These are phyloP conservation scores for Asobara japonica DNA, from an alignment of 1,140 invertebrate genomes.

Conservation along the genomic window DNA sequence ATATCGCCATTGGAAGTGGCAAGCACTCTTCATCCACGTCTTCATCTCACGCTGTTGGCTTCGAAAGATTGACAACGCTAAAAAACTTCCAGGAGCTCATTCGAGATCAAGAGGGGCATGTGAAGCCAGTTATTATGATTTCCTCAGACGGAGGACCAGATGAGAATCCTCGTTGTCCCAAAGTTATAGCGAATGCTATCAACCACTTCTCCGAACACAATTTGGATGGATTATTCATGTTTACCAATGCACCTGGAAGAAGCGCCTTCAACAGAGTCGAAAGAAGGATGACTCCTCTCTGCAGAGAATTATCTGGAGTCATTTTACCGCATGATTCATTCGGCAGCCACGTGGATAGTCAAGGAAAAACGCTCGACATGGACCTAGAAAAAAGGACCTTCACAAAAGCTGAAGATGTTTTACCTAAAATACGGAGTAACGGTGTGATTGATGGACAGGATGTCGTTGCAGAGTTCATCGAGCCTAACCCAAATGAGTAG, in stretches of 20 bases:
- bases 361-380: slow-evolving; percentile 54
- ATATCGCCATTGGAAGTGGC: background rate
- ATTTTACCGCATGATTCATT: slow-evolving; percentile 57
- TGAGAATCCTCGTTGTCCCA: background rate
- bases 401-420: slow-evolving; percentile 29
- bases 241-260: slow-evolving; percentile 28
- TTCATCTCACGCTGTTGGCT: background rate
- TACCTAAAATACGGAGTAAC: no score
- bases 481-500: no score
- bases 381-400: slow-evolving; percentile 46
- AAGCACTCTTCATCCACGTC: background rate
- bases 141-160: background rate
- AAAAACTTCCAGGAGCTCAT: background rate
- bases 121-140: background rate
- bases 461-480: no score
- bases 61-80: background rate
- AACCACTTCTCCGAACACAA: background rate
- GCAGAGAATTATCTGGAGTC: slow-evolving; percentile 46
- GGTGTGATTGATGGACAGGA: no score
- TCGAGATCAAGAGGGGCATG: background rate
- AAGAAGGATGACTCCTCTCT: slow-evolving; percentile 48
- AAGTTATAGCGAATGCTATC: background rate
- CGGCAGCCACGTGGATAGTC: slow-evolving; percentile 52
- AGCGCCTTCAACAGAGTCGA: slow-evolving; percentile 43
- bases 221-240: no score